A percentile compares a stretch with the other conserved stretches of the same genome.
phyloP scores from a whole-genome alignment of 92 coral and sea anemone species.

The Porites evermanni region DNA sequence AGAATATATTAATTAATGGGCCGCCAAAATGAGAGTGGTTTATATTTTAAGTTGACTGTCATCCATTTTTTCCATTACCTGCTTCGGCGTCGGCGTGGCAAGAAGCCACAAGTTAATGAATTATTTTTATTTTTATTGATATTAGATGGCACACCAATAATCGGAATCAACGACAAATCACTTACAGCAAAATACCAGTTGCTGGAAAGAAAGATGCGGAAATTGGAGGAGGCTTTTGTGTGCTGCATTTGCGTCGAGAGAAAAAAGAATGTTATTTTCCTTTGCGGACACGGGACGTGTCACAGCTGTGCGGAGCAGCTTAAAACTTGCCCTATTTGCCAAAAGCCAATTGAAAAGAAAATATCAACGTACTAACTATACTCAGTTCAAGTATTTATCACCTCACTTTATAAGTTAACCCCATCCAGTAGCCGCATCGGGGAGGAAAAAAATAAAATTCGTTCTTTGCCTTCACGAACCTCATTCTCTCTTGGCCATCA shows the following conservation, averaged over 20 bases:
- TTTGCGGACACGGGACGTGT: slow-evolving; percentile 78
- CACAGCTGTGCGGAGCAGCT: slow-evolving; percentile 70
- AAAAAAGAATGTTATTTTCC: slow-evolving; percentile 69
- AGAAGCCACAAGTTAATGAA: neutral
- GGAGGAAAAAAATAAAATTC: too few species aligned
- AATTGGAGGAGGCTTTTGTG: slow-evolving; percentile 62
- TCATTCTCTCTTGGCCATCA: too few species aligned
- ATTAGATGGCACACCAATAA: slow-evolving; percentile 49
- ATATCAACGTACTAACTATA: slow-evolving; percentile 45
- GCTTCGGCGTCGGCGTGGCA: too few species aligned
- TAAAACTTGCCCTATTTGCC: slow-evolving; percentile 63
- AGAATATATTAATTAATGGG: too few species aligned
- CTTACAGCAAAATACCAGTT: slow-evolving; percentile 47
- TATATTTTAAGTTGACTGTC: too few species aligned
- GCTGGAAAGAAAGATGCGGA: slow-evolving; percentile 55
- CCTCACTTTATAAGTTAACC: neutral
- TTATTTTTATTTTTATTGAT: neutral
- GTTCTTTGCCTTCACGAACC: too few species aligned
- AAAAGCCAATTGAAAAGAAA: slow-evolving; percentile 66
- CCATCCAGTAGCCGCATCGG: too few species aligned
- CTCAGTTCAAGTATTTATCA: neutral
- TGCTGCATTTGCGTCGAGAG: slow-evolving; percentile 71
- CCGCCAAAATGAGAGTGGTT: too few species aligned
- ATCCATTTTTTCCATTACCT: too few species aligned
- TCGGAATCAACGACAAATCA: slow-evolving; percentile 31